Evolutionary conservation across 2,797 vertebrate genomes (phyloP).

Genomic region (Ctenopoma multispine): DNA sequence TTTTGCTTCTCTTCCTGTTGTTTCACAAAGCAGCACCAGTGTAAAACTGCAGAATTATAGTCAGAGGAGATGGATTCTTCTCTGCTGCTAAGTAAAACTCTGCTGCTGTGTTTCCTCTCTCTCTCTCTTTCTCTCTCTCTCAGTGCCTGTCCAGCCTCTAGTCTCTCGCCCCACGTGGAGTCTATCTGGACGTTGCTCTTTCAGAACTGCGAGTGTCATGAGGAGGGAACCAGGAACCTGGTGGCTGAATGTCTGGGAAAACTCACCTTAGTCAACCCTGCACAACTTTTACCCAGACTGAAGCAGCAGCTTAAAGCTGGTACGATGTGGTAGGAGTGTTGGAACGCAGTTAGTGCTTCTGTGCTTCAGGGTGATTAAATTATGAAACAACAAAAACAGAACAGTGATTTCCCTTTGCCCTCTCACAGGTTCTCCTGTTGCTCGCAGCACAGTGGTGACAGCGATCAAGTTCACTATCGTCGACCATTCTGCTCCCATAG

Average conservation of each 20-base stretch:
- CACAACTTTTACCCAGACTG: slow-evolving; percentile 88
- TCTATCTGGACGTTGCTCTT: slow-evolving; percentile 93
- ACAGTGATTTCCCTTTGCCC: too few species aligned
- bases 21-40: too few species aligned
- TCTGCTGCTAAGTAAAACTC: neutral
- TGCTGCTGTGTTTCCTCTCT: too few species aligned
- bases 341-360: too few species aligned
- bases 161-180: slow-evolving; percentile 88
- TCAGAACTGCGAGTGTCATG: slow-evolving; percentile 89
- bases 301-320: slow-evolving; percentile 90
- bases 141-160: slow-evolving; percentile 82
- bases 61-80: neutral
- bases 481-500: slow-evolving; percentile 91
- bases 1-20: too few species aligned
- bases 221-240: slow-evolving; percentile 94
- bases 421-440: slow-evolving; percentile 89
- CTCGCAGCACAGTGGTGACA: slow-evolving; percentile 91
- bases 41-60: too few species aligned
- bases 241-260: slow-evolving; percentile 95
- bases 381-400: too few species aligned
- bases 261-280: slow-evolving; percentile 89
- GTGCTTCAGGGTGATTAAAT: too few species aligned
- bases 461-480: slow-evolving; percentile 94
- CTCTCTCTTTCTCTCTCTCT: slow-evolving; percentile 22
- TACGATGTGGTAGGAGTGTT: slow-evolving; percentile 49